Conservation (phyloP, 2,888 invertebrate species). For the Zonitis immaculata region DNA sequence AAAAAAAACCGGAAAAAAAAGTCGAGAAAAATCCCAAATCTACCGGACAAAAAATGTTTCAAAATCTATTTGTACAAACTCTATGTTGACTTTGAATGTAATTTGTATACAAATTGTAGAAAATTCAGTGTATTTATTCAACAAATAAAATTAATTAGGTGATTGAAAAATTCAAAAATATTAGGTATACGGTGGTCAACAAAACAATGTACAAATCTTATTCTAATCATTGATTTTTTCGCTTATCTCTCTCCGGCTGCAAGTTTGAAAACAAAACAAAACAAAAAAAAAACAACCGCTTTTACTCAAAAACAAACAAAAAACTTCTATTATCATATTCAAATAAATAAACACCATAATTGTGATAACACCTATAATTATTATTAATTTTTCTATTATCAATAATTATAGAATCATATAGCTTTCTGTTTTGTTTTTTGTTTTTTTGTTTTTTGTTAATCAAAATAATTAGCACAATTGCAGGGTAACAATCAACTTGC, state of each 20-base stretch:
- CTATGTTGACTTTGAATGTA: slow-evolving; percentile 35
- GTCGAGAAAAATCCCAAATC: slow-evolving; percentile 26
- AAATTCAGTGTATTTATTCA: slow-evolving; percentile 26
- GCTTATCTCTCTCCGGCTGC: slow-evolving; percentile 30
- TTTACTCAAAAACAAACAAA: slow-evolving; percentile 14
- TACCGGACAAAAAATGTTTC: slow-evolving; percentile 28
- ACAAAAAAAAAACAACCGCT: slow-evolving; percentile 31
- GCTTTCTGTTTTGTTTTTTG: too few species aligned
- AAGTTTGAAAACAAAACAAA: slow-evolving; percentile 27
- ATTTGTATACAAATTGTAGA: slow-evolving; percentile 23
- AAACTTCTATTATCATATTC: slow-evolving; percentile 5
- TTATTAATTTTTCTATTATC: too few species aligned
- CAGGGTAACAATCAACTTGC: not conserved
- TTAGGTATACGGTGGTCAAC: slow-evolving; percentile 49
- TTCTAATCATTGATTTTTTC: slow-evolving; percentile 12
- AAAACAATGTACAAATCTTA: slow-evolving; percentile 46
- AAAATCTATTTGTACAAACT: slow-evolving; percentile 34
- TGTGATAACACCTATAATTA: slow-evolving; percentile 7
- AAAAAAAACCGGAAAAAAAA: too few species aligned
- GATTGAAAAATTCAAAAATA: slow-evolving; percentile 28
- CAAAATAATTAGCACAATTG: not conserved
- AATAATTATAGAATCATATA: too few species aligned
- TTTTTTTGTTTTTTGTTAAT: too few species aligned
- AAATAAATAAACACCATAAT: slow-evolving; percentile 2
- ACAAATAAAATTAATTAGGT: slow-evolving; percentile 20